These are phyloP conservation scores for Chondrilla cf. caribensis DNA, from an alignment of 37 sponge, comb jelly and placozoan species.

Conservation along the genomic window DNA sequence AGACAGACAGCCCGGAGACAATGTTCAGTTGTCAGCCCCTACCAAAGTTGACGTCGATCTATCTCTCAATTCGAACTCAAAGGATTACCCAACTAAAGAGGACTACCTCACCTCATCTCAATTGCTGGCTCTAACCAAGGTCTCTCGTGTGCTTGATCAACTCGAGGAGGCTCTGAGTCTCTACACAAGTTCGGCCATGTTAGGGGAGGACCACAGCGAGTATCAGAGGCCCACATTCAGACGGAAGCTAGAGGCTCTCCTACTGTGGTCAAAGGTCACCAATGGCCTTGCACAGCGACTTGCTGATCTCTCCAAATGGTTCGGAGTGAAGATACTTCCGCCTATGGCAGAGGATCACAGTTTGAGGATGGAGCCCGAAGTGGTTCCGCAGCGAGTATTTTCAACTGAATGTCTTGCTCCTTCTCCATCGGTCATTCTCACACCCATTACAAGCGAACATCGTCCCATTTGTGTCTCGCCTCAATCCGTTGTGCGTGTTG, in stretches of 20 bases:
- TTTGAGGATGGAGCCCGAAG: neutral
- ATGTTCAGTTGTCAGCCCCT: too few species aligned
- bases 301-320: conserved; percentile 36
- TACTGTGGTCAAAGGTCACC: conserved; percentile 64
- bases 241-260: conserved; percentile 41
- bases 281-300: conserved; percentile 30
- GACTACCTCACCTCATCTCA: conserved; percentile 35
- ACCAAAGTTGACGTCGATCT: too few species aligned
- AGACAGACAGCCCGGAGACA: too few species aligned
- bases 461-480: neutral
- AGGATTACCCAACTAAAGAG: too few species aligned
- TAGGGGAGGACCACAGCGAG: conserved; percentile 42
- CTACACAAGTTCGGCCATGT: conserved; percentile 26
- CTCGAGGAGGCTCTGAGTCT: conserved; percentile 40
- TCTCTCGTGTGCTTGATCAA: conserved; percentile 28
- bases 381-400: neutral
- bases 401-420: conserved; percentile 8
- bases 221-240: conserved; percentile 40
- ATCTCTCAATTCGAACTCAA: too few species aligned
- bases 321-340: conserved; percentile 13
- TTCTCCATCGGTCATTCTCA: neutral
- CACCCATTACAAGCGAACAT: neutral
- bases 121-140: conserved; percentile 14
- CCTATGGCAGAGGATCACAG: neutral
- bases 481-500: neutral